Conservation (phyloP, 35 echinoderm and acorn worm genomes). For the Apostichopus japonicus region DNA sequence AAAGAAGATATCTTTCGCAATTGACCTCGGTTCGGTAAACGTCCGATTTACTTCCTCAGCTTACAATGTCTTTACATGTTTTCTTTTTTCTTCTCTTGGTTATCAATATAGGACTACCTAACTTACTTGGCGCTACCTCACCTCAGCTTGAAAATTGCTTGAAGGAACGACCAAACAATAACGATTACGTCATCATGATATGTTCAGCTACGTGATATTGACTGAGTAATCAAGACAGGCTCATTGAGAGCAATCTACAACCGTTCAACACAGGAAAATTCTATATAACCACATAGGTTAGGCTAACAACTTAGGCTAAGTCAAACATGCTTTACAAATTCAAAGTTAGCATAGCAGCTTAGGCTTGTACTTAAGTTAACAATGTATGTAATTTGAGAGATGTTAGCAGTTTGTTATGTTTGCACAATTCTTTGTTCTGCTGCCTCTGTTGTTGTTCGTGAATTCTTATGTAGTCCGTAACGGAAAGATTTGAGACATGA, state of each 20-base stretch:
- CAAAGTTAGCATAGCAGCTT: slow-evolving; percentile 35
- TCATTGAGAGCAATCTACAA: slow-evolving; percentile 7
- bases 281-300: not conserved
- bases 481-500: too few relatives aligned
- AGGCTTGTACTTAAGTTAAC: slow-evolving; percentile 17
- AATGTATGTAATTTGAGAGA: not conserved
- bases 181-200: slow-evolving; percentile 13
- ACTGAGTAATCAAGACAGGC: not conserved
- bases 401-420: not conserved
- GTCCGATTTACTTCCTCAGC: too few relatives aligned
- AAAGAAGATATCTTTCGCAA: too few relatives aligned
- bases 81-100: too few relatives aligned
- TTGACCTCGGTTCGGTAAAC: too few relatives aligned
- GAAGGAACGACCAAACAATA: not conserved
- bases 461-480: not conserved
- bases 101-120: too few relatives aligned
- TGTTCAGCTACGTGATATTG: not conserved
- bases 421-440: not conserved
- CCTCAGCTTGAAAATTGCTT: not conserved
- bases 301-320: not conserved
- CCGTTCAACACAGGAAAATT: not conserved
- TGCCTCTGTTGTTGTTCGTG: not conserved
- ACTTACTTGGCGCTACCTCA: too few relatives aligned
- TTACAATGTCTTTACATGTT: too few relatives aligned
- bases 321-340: slow-evolving; percentile 31